Percentiles rank a stretch among this genome's conserved stretches.
Evolutionary conservation across 2,113 vertebrate genomes (phyloP).

Genomic region (Coreoperca whiteheadi): DNA sequence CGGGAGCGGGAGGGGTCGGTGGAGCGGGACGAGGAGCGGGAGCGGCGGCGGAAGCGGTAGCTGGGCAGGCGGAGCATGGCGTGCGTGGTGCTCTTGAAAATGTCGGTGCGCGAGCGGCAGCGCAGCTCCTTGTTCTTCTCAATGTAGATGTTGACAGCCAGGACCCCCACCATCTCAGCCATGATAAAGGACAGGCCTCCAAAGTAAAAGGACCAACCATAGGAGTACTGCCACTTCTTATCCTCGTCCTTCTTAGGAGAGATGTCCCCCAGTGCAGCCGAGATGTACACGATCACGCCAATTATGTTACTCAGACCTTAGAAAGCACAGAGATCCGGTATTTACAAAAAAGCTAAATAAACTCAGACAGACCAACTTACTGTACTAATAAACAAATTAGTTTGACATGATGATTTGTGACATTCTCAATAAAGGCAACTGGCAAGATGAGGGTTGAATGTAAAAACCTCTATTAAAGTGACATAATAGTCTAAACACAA

Average conservation of each 20-base stretch:
- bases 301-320: conserved; percentile 96
- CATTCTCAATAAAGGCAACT: conserved; percentile 27
- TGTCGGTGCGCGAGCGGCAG: conserved; percentile 92
- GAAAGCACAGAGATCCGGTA: conserved; percentile 18
- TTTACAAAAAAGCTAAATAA: conserved; percentile 38
- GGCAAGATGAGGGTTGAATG: not conserved
- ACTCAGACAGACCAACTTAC: conserved; percentile 7
- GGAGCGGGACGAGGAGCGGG: conserved; percentile 91
- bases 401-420: conserved; percentile 17
- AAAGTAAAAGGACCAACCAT: conserved; percentile 96
- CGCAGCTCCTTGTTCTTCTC: conserved; percentile 94
- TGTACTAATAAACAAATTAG: conserved; percentile 19
- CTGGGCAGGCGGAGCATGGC: conserved; percentile 93
- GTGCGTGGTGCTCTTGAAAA: conserved; percentile 90
- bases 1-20: conserved; percentile 90
- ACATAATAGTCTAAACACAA: conserved; percentile 30
- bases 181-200: conserved; percentile 95
- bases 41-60: conserved; percentile 93
- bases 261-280: conserved; percentile 92
- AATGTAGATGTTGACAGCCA: conserved; percentile 95
- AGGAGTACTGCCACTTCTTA: conserved; percentile 95
- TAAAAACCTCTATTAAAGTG: conserved; percentile 36
- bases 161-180: conserved; percentile 94
- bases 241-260: conserved; percentile 93
- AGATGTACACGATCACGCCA: conserved; percentile 96